These are phyloP conservation scores for Frankliniella fusca DNA, from an alignment of 2,888 invertebrate genomes.

Conservation along the genomic window DNA sequence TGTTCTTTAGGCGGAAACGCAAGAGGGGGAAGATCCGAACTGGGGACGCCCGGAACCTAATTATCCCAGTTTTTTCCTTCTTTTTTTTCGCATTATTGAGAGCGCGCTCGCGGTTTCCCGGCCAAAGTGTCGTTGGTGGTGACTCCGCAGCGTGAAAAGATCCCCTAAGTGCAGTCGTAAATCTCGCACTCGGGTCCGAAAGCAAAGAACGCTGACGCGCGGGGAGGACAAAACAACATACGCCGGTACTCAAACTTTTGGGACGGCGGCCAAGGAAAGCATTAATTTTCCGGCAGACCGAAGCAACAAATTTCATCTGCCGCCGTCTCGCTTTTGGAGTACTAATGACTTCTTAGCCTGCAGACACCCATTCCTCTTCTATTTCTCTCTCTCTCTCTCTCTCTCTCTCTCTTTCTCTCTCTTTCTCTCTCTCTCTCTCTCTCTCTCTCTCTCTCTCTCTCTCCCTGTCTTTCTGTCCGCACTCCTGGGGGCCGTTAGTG, in stretches of 20 bases:
- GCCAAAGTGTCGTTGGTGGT: not conserved
- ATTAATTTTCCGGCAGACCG: constrained; percentile 26
- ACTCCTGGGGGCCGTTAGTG: no score
- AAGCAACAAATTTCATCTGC: constrained; percentile 21
- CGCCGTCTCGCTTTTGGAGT: constrained; percentile 6
- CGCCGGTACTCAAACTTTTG: constrained; percentile 22
- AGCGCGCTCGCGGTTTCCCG: not conserved
- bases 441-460: not conserved
- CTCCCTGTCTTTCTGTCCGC: not conserved
- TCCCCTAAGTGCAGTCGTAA: constrained; percentile 10
- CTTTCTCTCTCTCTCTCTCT: not conserved
- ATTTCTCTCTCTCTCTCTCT: not conserved
- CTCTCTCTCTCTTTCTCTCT: not conserved
- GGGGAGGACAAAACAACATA: constrained; percentile 16
- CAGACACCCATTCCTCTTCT: not conserved
- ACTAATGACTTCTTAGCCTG: constrained; percentile 12
- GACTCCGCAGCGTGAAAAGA: constrained; percentile 12
- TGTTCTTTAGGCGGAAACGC: no score
- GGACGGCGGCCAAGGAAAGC: constrained; percentile 18
- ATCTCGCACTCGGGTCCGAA: not conserved
- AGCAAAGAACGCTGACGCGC: constrained; percentile 14
- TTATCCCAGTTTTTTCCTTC: not conserved
- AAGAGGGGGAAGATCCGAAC: no score
- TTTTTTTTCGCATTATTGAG: not conserved
- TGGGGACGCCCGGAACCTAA: not conserved